phyloP scores from a whole-genome alignment of 2,888 invertebrate species.

The Pegoplata infirma region DNA sequence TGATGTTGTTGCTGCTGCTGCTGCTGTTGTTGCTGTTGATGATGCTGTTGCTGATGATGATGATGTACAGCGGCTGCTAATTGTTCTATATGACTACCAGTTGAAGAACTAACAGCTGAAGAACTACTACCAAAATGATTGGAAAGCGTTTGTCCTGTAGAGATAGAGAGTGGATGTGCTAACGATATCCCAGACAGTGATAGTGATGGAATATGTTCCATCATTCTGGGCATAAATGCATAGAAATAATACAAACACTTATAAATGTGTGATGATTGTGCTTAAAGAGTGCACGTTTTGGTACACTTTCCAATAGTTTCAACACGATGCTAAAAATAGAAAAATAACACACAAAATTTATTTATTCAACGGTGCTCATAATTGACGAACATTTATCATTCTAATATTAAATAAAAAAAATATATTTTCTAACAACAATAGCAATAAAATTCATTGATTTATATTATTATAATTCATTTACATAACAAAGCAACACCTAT shows the following conservation, averaged over 20 bases:
- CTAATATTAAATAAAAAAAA: neutral
- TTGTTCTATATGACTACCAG: slow-evolving; percentile 64
- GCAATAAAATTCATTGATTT: neutral
- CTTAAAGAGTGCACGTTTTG: slow-evolving; percentile 24
- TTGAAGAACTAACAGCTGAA: slow-evolving; percentile 68
- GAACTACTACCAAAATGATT: slow-evolving; percentile 74
- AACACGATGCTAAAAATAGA: slow-evolving; percentile 25
- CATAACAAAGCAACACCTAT: slow-evolving; percentile 58
- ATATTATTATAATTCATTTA: slow-evolving; percentile 9
- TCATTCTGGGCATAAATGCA: slow-evolving; percentile 74
- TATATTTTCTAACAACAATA: neutral
- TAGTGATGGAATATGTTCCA: slow-evolving; percentile 78
- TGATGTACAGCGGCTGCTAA: slow-evolving; percentile 66
- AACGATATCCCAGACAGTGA: slow-evolving; percentile 78
- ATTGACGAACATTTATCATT: slow-evolving; percentile 10
- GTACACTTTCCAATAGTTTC: slow-evolving; percentile 47
- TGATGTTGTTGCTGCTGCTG: slow-evolving; percentile 68
- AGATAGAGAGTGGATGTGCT: slow-evolving; percentile 76
- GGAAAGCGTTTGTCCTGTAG: slow-evolving; percentile 72
- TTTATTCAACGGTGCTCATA: neutral
- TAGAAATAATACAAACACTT: slow-evolving; percentile 42
- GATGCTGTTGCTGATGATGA: slow-evolving; percentile 70
- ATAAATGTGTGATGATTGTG: slow-evolving; percentile 35
- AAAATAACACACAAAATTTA: neutral
- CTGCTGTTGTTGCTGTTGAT: slow-evolving; percentile 69